Evolutionary conservation across 2,888 invertebrate genomes (phyloP).

Genomic region (Chalcis sispes): DNA sequence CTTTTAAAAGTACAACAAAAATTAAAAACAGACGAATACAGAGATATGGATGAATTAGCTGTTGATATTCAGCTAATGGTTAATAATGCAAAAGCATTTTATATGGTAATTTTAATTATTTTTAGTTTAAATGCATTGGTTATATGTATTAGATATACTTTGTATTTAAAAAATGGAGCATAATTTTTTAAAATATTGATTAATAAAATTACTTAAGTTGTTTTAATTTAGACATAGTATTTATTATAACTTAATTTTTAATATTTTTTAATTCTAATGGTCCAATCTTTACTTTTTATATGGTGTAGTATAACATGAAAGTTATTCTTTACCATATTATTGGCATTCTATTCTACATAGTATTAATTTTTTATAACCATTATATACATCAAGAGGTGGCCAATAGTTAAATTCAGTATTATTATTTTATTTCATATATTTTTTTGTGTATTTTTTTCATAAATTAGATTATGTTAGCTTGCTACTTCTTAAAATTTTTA

Average conservation of each 20-base stretch:
- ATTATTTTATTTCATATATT: neutral
- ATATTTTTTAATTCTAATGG: too few species aligned
- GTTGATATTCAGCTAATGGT: constrained; percentile 94
- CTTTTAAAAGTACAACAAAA: constrained; percentile 96
- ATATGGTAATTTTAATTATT: constrained; percentile 79
- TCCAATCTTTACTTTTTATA: too few species aligned
- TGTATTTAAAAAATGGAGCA: neutral
- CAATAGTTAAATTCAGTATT: neutral
- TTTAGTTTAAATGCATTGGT: neutral
- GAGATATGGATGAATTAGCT: constrained; percentile 93
- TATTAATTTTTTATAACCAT: too few species aligned
- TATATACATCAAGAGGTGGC: too few species aligned
- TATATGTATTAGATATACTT: neutral
- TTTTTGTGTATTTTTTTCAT: constrained; percentile 4
- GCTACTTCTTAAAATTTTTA: neutral
- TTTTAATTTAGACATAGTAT: too few species aligned
- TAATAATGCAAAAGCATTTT: constrained; percentile 96
- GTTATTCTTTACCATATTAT: too few species aligned
- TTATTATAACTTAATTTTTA: too few species aligned
- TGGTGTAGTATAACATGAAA: too few species aligned
- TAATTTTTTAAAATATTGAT: neutral
- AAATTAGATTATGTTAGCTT: too few species aligned
- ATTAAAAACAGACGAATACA: constrained; percentile 97
- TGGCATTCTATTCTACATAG: too few species aligned
- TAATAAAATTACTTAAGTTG: too few species aligned